Evolutionary conservation across 2,797 vertebrate species (phyloP), one percentile per base, ranked within the genome.

Genomic region (Chloroceryle inda): DNA sequence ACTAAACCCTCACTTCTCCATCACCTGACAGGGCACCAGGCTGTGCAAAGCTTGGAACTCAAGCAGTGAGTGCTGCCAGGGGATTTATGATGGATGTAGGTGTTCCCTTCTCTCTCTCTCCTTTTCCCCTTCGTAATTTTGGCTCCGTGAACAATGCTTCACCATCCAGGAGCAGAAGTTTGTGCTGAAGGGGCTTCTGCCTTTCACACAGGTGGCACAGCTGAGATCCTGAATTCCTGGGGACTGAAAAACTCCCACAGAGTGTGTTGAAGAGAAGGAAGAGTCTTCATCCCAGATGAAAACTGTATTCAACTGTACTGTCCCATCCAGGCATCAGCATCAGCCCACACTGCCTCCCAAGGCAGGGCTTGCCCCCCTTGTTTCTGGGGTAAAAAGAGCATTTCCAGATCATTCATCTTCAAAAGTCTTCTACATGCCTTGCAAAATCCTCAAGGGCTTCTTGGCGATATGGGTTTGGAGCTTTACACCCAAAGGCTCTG

Each of bases 141-240:
- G 49, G 7, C 31, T 73, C 50, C 14, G 21, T 53, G 58, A 85
- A 44, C 17, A 10, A 13, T 2, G 5, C 4, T 89, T 80, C 8
- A 7, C 22, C 9, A 17, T 29, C 20, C 20, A 56, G 24, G 13
- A 68, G n/a, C 0, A 1, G 12, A 1, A 3, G 3, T 78, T 47
- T 31, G 19, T 55, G 45, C 59, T 87, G 19, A 4, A 23, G 24
- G 13, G 19, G 4, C 4, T 37, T 22, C 42, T 22, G 10, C 52
- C 53, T 92, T 84, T 69, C 38, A 23, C 19, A 68, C 5, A 5
- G 22, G 47, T 47, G 13, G 27, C 50, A 53, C 24, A 76, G 17
- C 11, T 6, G 8, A 68, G 7, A 66, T 3, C 9, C 55, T 82
- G 47, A 52, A 20, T 47, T 27, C 53, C 58, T 61, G 45, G 3